Percentiles rank a stretch among this genome's conserved stretches.
These are phyloP conservation scores for Furcifer pardalis DNA, from an alignment of 2,797 vertebrate species.

Conservation along the genomic window DNA sequence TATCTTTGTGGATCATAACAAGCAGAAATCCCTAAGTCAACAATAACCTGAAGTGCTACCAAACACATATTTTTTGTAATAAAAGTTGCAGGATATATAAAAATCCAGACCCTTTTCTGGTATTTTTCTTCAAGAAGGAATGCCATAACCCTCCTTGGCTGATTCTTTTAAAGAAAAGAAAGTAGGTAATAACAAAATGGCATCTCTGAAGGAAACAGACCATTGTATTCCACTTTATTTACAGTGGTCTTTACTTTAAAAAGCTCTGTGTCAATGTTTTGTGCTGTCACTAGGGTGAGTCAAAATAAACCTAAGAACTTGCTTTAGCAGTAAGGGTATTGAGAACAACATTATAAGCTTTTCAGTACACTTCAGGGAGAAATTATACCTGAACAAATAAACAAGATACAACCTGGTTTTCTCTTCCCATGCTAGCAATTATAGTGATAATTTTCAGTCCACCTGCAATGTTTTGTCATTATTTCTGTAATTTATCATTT, in stretches of 20 bases:
- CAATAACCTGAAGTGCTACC: constrained; percentile 14
- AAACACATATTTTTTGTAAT: neutral
- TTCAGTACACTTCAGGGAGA: neutral
- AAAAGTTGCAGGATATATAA: constrained; percentile 43
- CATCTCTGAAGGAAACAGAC: neutral
- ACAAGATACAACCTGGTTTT: neutral
- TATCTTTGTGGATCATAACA: neutral
- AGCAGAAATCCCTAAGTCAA: neutral
- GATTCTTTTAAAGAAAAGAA: constrained; percentile 45
- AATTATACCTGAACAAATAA: neutral
- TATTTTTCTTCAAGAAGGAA: constrained; percentile 22
- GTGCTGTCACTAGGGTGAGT: neutral
- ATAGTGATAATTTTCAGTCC: constrained; percentile 3
- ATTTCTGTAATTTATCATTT: constrained; percentile 33
- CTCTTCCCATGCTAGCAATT: neutral
- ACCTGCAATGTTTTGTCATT: neutral
- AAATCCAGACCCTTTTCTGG: neutral
- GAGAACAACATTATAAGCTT: neutral
- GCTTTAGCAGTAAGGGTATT: neutral
- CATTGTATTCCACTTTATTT: constrained; percentile 30
- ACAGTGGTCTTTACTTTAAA: constrained; percentile 15
- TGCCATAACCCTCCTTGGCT: neutral
- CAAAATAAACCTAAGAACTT: constrained; percentile 21
- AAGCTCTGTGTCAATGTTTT: neutral
- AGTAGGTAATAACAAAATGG: neutral